These are phyloP conservation scores for Schrankia costaestrigalis DNA, from an alignment of 2,888 invertebrate genomes.

Conservation along the genomic window DNA sequence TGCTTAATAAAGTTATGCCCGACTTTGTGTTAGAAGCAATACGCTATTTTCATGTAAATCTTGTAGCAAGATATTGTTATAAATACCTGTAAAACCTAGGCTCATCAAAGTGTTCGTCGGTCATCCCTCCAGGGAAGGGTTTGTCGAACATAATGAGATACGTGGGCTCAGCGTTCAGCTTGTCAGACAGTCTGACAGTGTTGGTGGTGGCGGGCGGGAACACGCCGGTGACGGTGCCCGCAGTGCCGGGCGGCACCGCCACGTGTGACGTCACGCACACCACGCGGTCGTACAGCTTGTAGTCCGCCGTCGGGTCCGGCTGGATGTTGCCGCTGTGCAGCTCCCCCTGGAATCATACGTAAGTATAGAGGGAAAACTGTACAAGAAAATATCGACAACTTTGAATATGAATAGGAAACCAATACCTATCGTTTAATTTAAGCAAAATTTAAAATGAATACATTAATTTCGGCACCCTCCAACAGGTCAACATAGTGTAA, in stretches of 20 bases:
- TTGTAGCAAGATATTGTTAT: background rate
- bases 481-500: no score
- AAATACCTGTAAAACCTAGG: slow-evolving; percentile 60
- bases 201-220: slow-evolving; percentile 53
- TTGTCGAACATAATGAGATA: slow-evolving; percentile 92
- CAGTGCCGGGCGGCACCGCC: slow-evolving; percentile 89
- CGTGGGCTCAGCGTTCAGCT: slow-evolving; percentile 75
- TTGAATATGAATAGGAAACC: no score
- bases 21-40: no score
- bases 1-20: no score
- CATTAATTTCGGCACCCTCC: no score
- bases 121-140: slow-evolving; percentile 83
- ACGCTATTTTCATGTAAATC: background rate
- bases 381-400: no score
- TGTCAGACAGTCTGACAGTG: slow-evolving; percentile 76
- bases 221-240: slow-evolving; percentile 92
- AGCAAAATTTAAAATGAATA: no score
- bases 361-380: no score
- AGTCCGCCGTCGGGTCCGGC: slow-evolving; percentile 85
- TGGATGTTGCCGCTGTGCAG: slow-evolving; percentile 77
- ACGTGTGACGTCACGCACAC: slow-evolving; percentile 87
- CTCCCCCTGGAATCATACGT: slow-evolving; percentile 64
- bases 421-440: no score
- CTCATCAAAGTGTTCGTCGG: slow-evolving; percentile 53
- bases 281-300: slow-evolving; percentile 90